Percentiles rank a stretch among this genome's conserved stretches.
These are phyloP conservation scores for Drosophila bocqueti DNA, from an alignment of 1,140 invertebrate species.

Conservation along the genomic window DNA sequence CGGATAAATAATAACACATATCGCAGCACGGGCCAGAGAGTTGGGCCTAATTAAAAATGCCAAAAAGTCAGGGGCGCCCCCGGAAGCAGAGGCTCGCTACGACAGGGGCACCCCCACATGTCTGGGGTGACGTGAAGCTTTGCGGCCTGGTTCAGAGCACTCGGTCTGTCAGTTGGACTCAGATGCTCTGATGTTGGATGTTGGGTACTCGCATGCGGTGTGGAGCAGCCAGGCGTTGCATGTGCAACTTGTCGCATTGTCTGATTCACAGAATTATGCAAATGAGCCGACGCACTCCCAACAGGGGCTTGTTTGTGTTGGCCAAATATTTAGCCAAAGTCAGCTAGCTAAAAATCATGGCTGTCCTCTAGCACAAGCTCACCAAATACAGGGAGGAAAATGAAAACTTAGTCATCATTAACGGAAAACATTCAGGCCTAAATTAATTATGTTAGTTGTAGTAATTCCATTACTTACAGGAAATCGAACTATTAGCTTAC, in stretches of 20 bases:
- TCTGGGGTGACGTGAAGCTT: slow-evolving; percentile 58
- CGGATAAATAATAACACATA: slow-evolving; percentile 50
- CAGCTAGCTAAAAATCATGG: slow-evolving; percentile 37
- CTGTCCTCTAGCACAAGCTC: slow-evolving; percentile 11
- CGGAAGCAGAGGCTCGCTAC: slow-evolving; percentile 31
- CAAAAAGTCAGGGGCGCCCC: slow-evolving; percentile 65
- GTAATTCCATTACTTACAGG: neutral
- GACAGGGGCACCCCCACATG: slow-evolving; percentile 33
- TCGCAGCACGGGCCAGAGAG: slow-evolving; percentile 34
- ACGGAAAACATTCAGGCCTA: neutral
- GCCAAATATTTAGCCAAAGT: slow-evolving; percentile 42
- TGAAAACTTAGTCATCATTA: neutral
- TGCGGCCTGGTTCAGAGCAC: slow-evolving; percentile 7
- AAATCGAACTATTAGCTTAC: neutral
- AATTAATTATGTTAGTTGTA: neutral
- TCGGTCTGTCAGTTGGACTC: slow-evolving; percentile 27
- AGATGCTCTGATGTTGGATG: slow-evolving; percentile 17
- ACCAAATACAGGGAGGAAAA: neutral
- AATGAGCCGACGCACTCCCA: slow-evolving; percentile 53
- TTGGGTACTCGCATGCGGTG: neutral
- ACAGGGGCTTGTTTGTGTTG: slow-evolving; percentile 22
- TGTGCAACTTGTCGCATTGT: slow-evolving; percentile 77
- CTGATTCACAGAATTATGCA: slow-evolving; percentile 79
- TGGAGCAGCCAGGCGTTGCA: slow-evolving; percentile 69
- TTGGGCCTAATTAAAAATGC: slow-evolving; percentile 76